A percentile compares a stretch with the other conserved stretches of the same genome.
These are phyloP conservation scores for Hypena proboscidalis DNA, from an alignment of 2,888 invertebrate species.

Conservation along the genomic window DNA sequence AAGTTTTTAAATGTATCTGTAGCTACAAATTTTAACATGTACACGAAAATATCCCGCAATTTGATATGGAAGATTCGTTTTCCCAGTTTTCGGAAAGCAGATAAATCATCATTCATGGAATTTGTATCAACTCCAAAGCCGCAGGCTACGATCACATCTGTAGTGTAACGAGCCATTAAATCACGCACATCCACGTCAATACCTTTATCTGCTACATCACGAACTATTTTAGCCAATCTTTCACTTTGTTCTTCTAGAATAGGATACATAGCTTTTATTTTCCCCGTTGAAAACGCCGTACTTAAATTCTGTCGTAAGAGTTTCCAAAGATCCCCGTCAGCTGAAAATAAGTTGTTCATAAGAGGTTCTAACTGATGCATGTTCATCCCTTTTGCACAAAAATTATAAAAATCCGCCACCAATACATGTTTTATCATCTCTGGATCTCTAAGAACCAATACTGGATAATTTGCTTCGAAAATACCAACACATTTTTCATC, in stretches of 20 bases:
- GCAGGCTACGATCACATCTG: slow-evolving; percentile 53
- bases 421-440: slow-evolving; percentile 46
- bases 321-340: slow-evolving; percentile 56
- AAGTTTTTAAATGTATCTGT: slow-evolving; percentile 42
- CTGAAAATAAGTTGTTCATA: slow-evolving; percentile 47
- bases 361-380: slow-evolving; percentile 42
- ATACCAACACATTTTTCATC: slow-evolving; percentile 48
- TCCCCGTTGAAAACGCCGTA: slow-evolving; percentile 48
- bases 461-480: slow-evolving; percentile 38
- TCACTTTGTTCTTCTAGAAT: slow-evolving; percentile 47
- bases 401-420: slow-evolving; percentile 45
- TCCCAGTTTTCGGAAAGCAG: slow-evolving; percentile 46
- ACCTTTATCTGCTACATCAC: slow-evolving; percentile 4
- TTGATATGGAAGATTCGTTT: slow-evolving; percentile 37
- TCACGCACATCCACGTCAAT: slow-evolving; percentile 44
- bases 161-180: slow-evolving; percentile 54
- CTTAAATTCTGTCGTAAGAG: slow-evolving; percentile 52
- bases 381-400: slow-evolving; percentile 45
- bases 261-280: slow-evolving; percentile 54
- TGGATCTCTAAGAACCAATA: slow-evolving; percentile 44
- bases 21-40: slow-evolving; percentile 36
- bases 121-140: slow-evolving; percentile 54
- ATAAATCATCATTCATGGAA: slow-evolving; percentile 48
- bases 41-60: slow-evolving; percentile 35
- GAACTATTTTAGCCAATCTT: slow-evolving; percentile 31